Evolutionary conservation across 2,113 vertebrate genomes (phyloP).

Genomic region (Etheostoma cragini): DNA sequence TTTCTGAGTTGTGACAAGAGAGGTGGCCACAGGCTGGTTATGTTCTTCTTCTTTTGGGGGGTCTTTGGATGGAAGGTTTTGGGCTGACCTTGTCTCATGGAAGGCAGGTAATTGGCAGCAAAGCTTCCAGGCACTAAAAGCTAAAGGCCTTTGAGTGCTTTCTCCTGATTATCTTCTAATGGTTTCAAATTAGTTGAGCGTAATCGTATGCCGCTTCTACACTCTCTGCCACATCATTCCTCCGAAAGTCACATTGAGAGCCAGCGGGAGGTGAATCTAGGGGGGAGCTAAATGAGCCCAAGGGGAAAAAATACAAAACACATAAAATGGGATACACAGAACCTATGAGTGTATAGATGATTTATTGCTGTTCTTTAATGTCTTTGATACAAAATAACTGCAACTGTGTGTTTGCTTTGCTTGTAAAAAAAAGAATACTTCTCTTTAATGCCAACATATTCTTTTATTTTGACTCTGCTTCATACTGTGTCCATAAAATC

Average conservation of each 20-base stretch:
- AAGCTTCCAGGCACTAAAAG: constrained; percentile 64
- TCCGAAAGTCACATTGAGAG: constrained; percentile 60
- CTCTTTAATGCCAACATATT: neutral
- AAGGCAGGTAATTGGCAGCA: constrained; percentile 67
- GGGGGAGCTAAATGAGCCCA: constrained; percentile 22
- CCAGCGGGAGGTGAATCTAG: constrained; percentile 53
- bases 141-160: constrained; percentile 66
- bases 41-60: neutral
- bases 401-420: neutral
- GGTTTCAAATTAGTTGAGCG: constrained; percentile 72
- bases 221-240: constrained; percentile 54
- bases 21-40: constrained; percentile 7
- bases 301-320: constrained; percentile 33
- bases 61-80: neutral
- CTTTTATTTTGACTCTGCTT: constrained; percentile 3
- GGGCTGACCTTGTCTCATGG: constrained; percentile 61
- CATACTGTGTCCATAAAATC: constrained; percentile 7
- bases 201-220: constrained; percentile 58
- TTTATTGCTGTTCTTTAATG: constrained; percentile 20
- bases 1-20: neutral
- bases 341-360: constrained; percentile 9
- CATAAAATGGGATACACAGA: constrained; percentile 38
- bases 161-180: constrained; percentile 74
- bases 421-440: neutral
- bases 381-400: constrained; percentile 11